Evolutionary conservation across 37 sponge, comb jelly and placozoan genomes (phyloP).

Genomic region (Mnemiopsis leidyi): DNA sequence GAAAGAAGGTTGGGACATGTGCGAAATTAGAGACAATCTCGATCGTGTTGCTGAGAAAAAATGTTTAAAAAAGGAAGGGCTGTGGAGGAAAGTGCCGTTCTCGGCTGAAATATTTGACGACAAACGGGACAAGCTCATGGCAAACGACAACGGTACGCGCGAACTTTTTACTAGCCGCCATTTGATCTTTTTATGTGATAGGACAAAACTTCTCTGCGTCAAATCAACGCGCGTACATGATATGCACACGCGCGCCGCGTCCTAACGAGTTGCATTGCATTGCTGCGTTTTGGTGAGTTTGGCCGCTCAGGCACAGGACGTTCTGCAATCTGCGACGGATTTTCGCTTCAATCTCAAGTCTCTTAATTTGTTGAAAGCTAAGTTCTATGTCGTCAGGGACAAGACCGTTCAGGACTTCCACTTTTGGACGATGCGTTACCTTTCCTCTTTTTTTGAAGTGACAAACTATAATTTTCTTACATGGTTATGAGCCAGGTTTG

Average conservation of each 20-base stretch:
- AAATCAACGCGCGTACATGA: background rate
- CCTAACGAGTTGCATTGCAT: no score
- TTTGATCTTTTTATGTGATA: background rate
- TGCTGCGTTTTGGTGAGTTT: no score
- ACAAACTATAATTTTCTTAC: no score
- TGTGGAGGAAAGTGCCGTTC: constrained; percentile 59
- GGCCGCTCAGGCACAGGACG: no score
- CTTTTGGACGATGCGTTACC: no score
- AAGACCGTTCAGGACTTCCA: no score
- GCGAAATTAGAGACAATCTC: constrained; percentile 1
- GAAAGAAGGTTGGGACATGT: constrained; percentile 54
- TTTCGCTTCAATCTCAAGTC: no score
- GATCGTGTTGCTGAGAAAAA: constrained; percentile 57
- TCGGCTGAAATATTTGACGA: constrained; percentile 51
- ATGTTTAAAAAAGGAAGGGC: constrained; percentile 51
- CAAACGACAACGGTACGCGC: constrained; percentile 30
- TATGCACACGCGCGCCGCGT: background rate
- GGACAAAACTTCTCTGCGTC: background rate
- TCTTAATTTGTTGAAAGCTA: no score
- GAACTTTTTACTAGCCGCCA: background rate
- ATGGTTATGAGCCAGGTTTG: no score
- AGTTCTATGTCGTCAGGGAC: no score
- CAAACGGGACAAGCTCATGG: constrained; percentile 44
- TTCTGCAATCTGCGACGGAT: no score
- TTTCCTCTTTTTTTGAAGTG: no score